Evolutionary conservation across 37 sponge, comb jelly and placozoan genomes (phyloP), one percentile per base, ranked within the genome.

Genomic region (Ephydatia muelleri): DNA sequence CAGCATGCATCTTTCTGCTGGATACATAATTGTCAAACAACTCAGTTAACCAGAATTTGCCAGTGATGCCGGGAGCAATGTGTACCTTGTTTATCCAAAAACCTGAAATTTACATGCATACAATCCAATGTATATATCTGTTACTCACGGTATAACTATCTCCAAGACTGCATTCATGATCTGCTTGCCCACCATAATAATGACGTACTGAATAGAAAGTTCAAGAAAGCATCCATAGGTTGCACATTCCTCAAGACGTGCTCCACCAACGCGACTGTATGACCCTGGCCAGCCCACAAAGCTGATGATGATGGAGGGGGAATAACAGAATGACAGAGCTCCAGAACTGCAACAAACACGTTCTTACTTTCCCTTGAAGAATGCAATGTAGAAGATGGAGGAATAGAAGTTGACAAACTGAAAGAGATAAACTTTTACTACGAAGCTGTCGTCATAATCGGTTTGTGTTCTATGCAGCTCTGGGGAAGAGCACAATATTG

Each of bases 121-220:
- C n/a, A n/a, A n/a, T n/a, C n/a, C n/a, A n/a, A n/a, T n/a, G 6
- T 3, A 1, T 14, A 14, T 14, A 1, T 5, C n/a, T 0, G 65
- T 79, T 33, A 85, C 86, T 85, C 27, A 79, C 86, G 95, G 95
- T 4, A 92, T 47, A n/a, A n/a, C n/a, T n/a, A 95, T 34, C 64
- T 95, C 95, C 5, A 89, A 47, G 66, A 86, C 77, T 38, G 88
- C 86, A 35, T 85, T 82, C 33, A 95, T 30, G 33, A 85, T 82
- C 75, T 95, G 95, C 77, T 95, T 95, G 29, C 95, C 95, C 26
- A 85, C 75, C 37, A 92, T 69, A 28, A 95, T 89, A 43, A 95
- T 86, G 23, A 66, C 83, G 34, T 92, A 85, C 70, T 95, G 95
- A 11, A 88, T 87, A 39, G 90, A 76, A 68, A 95, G 43, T 49